phyloP scores from a whole-genome alignment of 2,888 invertebrate genomes.

The Athrips mouffetella region DNA sequence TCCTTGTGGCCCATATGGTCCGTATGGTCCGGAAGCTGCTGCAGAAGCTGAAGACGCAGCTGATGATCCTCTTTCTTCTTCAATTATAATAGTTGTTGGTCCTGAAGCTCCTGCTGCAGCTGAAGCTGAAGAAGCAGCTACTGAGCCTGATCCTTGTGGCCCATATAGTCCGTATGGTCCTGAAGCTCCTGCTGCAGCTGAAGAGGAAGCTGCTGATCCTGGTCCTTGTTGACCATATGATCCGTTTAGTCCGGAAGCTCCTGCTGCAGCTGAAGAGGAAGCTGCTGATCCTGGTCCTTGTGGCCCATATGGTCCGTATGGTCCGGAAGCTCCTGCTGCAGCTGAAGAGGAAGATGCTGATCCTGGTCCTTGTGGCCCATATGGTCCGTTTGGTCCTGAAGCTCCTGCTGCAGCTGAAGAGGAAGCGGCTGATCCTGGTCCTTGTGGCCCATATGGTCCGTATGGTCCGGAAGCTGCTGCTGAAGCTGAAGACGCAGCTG shows the following conservation, averaged over 20 bases:
- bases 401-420: background rate
- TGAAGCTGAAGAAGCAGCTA: constrained; percentile 13
- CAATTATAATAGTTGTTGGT: background rate
- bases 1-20: constrained; percentile 4
- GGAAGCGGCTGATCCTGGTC: constrained; percentile 5
- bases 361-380: background rate
- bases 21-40: constrained; percentile 7
- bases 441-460: background rate
- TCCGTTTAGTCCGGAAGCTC: constrained; percentile 6
- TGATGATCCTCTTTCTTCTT: background rate
- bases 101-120: background rate
- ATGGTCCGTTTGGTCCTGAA: background rate
- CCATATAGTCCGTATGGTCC: background rate
- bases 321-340: constrained; percentile 1
- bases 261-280: too few relatives aligned
- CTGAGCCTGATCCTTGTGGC: background rate
- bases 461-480: too few relatives aligned
- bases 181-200: too few relatives aligned
- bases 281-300: constrained; percentile 1
- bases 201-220: too few relatives aligned
- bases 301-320: background rate
- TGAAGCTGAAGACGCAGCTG: too few relatives aligned
- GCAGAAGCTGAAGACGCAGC: background rate
- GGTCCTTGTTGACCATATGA: constrained; percentile 3
- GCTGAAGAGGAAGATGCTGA: constrained; percentile 13